Evolutionary conservation across 2,888 invertebrate species (phyloP).

Genomic region (Hydrotaea cyrtoneurina): DNA sequence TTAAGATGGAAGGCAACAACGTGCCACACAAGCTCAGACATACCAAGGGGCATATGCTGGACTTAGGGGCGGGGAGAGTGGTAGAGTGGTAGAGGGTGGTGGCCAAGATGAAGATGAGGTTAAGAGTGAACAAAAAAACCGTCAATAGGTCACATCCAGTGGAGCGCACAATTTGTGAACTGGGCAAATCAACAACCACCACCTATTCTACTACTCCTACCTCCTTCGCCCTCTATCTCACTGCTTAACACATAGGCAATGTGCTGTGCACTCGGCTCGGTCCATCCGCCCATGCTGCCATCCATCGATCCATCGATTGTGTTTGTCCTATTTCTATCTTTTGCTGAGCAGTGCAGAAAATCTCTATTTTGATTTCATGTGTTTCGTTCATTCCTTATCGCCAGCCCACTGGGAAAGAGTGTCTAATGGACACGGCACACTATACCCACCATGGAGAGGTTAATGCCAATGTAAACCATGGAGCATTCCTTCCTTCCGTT

Average conservation of each 20-base stretch:
- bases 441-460: slow-evolving; percentile 29
- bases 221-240: not conserved
- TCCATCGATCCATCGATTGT: slow-evolving; percentile 5
- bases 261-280: not conserved
- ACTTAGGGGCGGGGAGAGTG: not conserved
- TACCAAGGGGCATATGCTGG: slow-evolving; percentile 21
- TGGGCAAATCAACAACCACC: not conserved
- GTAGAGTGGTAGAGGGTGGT: not conserved
- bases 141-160: slow-evolving; percentile 27
- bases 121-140: slow-evolving; percentile 25
- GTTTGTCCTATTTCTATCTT: not conserved
- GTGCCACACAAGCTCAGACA: slow-evolving; percentile 11
- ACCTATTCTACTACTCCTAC: not conserved
- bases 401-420: not conserved
- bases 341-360: slow-evolving; percentile 35
- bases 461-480: slow-evolving; percentile 36
- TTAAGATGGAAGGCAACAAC: slow-evolving; percentile 27
- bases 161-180: slow-evolving; percentile 13
- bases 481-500: not conserved
- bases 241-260: not conserved
- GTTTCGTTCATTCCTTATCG: not conserved
- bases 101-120: not conserved
- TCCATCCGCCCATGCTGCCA: not conserved
- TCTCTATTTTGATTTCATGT: slow-evolving; percentile 28
- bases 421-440: slow-evolving; percentile 20